Evolutionary conservation across 2,797 vertebrate species (phyloP).

Genomic region (Characodon lateralis): DNA sequence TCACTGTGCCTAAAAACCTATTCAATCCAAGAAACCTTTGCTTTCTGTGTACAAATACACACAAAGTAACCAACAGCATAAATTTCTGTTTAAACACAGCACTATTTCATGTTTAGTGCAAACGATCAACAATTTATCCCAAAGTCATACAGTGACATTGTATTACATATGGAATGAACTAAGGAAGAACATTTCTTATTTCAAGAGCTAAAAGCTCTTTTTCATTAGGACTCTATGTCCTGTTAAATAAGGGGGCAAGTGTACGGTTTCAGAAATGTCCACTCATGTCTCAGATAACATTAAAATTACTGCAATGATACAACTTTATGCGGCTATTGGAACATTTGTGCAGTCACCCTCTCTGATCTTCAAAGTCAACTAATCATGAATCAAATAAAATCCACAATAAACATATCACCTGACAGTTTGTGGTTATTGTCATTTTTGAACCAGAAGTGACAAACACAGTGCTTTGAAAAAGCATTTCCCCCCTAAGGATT

Average conservation of each 20-base stretch:
- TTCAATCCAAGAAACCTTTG: too few relatives aligned
- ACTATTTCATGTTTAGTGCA: background rate
- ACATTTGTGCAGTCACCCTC: background rate
- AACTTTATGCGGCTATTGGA: background rate
- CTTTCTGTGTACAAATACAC: background rate
- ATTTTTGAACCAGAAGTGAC: background rate
- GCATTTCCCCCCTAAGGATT: too few relatives aligned
- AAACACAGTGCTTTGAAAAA: background rate
- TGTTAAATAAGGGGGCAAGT: background rate
- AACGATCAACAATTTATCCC: background rate
- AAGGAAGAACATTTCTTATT: background rate
- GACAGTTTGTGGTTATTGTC: background rate
- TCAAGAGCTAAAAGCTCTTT: background rate
- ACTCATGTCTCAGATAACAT: background rate
- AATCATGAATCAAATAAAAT: background rate
- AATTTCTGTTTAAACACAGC: too few relatives aligned
- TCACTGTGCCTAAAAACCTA: too few relatives aligned
- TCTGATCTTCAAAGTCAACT: background rate
- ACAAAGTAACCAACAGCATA: background rate
- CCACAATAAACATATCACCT: background rate
- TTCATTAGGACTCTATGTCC: background rate
- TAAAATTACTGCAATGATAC: background rate
- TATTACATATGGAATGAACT: background rate
- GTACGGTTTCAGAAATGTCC: background rate
- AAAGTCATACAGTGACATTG: background rate